phyloP scores from a whole-genome alignment of 2,888 invertebrate species.

The Leptinotarsa rubiginosa region DNA sequence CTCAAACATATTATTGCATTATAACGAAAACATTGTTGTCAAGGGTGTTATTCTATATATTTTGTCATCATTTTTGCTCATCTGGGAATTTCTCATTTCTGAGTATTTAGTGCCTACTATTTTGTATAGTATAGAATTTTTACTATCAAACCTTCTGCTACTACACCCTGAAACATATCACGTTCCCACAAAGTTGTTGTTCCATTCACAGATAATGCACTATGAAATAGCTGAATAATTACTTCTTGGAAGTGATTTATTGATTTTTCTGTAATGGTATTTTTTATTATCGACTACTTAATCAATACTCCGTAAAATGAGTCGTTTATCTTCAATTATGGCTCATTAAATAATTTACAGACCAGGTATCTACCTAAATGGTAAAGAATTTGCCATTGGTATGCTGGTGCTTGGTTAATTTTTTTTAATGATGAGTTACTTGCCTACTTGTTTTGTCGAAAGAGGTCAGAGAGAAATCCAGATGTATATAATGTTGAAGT shows the following conservation, averaged over 20 bases:
- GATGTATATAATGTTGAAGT: background rate
- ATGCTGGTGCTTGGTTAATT: background rate
- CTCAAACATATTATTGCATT: no score
- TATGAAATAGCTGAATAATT: background rate
- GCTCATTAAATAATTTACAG: conserved; percentile 3
- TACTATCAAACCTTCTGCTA: no score
- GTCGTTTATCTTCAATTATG: conserved; percentile 9
- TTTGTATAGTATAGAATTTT: no score
- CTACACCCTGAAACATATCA: no score
- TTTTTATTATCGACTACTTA: conserved; percentile 1
- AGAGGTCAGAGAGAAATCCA: background rate
- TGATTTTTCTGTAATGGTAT: background rate
- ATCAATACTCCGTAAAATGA: conserved; percentile 8
- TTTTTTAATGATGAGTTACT: conserved; percentile 10
- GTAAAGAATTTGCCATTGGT: background rate
- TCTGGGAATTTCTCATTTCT: no score
- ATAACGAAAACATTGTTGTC: no score
- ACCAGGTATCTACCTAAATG: background rate
- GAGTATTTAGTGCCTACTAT: no score
- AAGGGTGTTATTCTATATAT: no score
- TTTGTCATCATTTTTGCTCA: no score
- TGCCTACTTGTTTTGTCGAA: conserved; percentile 1
- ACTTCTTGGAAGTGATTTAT: background rate
- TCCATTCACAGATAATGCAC: background rate
- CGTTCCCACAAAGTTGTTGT: no score